Percentiles rank a stretch among this genome's conserved stretches.
phyloP scores from a whole-genome alignment of 2,888 invertebrate genomes.

The Platycheirus rosarum region DNA sequence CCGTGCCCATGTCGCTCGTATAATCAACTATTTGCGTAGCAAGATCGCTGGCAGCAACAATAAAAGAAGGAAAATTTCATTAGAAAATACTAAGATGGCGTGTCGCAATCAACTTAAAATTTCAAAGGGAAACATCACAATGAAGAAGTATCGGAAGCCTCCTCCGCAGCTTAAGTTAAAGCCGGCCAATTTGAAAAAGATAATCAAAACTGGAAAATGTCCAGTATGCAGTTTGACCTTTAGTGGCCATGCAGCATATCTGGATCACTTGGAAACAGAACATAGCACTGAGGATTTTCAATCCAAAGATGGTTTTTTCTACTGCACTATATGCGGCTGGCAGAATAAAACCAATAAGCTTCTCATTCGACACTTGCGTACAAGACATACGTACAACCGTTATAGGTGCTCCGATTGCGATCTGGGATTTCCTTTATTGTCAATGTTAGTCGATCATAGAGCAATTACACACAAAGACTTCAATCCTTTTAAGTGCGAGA shows the following conservation, averaged over 20 bases:
- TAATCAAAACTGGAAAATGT: constrained; percentile 52
- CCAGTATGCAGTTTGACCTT: constrained; percentile 41
- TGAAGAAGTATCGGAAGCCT: constrained; percentile 13
- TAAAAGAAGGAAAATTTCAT: constrained; percentile 2
- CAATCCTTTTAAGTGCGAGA: constrained; percentile 61
- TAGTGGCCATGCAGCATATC: constrained; percentile 43
- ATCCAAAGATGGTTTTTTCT: constrained; percentile 61
- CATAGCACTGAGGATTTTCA: constrained; percentile 49
- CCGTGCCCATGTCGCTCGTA: constrained; percentile 25
- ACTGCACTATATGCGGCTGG: constrained; percentile 62
- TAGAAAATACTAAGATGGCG: not conserved
- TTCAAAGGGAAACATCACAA: constrained; percentile 5
- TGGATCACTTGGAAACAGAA: constrained; percentile 54
- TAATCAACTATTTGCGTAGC: constrained; percentile 40
- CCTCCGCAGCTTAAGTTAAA: constrained; percentile 23
- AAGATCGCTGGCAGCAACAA: constrained; percentile 32
- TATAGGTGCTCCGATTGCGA: constrained; percentile 56
- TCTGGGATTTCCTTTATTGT: constrained; percentile 54
- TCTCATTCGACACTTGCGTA: constrained; percentile 55
- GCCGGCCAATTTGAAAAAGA: constrained; percentile 52
- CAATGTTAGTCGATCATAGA: constrained; percentile 54
- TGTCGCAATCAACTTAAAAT: constrained; percentile 21
- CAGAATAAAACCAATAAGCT: constrained; percentile 62
- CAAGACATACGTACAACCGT: constrained; percentile 52
- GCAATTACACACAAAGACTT: constrained; percentile 48